These are phyloP conservation scores for Timema podura DNA, from an alignment of 2,888 invertebrate genomes.

Conservation along the genomic window DNA sequence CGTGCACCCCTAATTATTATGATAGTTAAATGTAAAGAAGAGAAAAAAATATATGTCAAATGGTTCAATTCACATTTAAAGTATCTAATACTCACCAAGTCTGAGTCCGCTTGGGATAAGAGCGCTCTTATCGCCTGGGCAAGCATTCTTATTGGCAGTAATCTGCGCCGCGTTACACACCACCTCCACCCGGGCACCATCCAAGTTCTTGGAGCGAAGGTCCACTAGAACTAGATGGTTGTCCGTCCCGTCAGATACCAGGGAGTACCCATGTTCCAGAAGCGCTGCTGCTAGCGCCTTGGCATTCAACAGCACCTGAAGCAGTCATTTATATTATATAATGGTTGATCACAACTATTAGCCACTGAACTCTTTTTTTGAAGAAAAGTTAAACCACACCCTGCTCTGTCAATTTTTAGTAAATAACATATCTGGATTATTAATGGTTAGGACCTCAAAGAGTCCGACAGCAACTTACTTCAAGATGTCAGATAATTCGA, in stretches of 20 bases:
- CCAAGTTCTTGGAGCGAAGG: constrained; percentile 50
- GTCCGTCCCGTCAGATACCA: constrained; percentile 53
- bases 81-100: constrained; percentile 42
- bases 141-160: constrained; percentile 58
- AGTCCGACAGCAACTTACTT: no score
- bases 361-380: no score
- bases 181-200: constrained; percentile 52
- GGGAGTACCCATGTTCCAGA: constrained; percentile 42
- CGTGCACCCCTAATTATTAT: background rate
- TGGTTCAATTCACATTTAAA: background rate
- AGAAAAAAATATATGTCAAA: background rate
- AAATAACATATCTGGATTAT: no score
- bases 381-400: no score
- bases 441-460: no score
- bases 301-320: constrained; percentile 45
- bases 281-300: constrained; percentile 49
- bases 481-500: no score
- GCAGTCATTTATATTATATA: constrained; percentile 33
- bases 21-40: background rate
- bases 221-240: constrained; percentile 56
- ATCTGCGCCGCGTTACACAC: constrained; percentile 53
- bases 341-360: no score
- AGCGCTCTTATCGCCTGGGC: constrained; percentile 57
- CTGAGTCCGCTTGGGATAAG: constrained; percentile 53
- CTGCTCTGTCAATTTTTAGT: no score